These are phyloP conservation scores for Eurystomus glaucurus DNA, from an alignment of 2,797 vertebrate genomes.

Conservation along the genomic window DNA sequence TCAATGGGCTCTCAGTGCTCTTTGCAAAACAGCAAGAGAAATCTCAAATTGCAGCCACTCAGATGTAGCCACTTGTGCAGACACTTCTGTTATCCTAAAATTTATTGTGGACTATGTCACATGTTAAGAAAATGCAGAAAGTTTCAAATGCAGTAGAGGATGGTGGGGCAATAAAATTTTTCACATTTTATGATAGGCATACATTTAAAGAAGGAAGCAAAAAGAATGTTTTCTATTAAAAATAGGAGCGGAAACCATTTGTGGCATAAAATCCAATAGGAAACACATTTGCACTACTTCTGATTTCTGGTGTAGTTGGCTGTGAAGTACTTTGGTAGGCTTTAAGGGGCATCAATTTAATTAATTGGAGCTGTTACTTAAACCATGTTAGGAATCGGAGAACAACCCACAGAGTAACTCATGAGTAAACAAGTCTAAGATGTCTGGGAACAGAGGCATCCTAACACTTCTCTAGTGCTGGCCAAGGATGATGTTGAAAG, in stretches of 20 bases:
- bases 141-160: not conserved
- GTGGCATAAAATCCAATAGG: constrained; percentile 61
- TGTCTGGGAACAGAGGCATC: constrained; percentile 5
- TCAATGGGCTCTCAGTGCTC: constrained; percentile 17
- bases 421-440: not conserved
- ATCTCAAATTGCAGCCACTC: constrained; percentile 52
- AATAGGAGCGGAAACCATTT: constrained; percentile 69
- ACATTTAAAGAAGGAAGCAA: constrained; percentile 47
- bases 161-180: constrained; percentile 40
- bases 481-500: not conserved
- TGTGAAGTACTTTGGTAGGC: constrained; percentile 35
- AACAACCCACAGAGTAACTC: constrained; percentile 32
- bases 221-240: constrained; percentile 77
- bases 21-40: constrained; percentile 41
- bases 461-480: not conserved
- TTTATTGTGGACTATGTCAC: constrained; percentile 42
- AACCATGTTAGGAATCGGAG: constrained; percentile 48
- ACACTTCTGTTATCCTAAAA: constrained; percentile 44
- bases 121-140: constrained; percentile 32
- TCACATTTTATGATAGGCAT: constrained; percentile 53
- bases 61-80: constrained; percentile 40
- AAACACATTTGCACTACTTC: constrained; percentile 78
- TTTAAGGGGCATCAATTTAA: constrained; percentile 29
- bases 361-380: constrained; percentile 63
- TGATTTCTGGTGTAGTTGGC: constrained; percentile 58